Conservation (phyloP, 2,888 invertebrate species). For the Ptychoptera contaminata region DNA sequence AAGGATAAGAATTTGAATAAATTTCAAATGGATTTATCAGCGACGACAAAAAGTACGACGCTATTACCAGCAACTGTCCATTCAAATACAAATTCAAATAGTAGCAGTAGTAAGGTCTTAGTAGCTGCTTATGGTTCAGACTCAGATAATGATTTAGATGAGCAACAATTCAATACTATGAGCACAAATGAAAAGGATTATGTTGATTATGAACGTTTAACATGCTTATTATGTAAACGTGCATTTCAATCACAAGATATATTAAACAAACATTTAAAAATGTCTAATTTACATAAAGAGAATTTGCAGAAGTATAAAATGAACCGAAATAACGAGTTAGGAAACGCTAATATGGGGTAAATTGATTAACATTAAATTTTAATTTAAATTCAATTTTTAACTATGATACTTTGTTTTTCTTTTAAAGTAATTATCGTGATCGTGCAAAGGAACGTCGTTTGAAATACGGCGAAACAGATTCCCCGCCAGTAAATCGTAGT, state of each 20-base stretch:
- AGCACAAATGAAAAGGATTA: conserved; percentile 50
- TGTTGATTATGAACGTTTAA: conserved; percentile 77
- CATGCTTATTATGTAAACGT: conserved; percentile 88
- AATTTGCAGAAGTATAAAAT: conserved; percentile 46
- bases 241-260: conserved; percentile 84
- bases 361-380: neutral
- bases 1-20: conserved; percentile 30
- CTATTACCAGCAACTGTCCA: conserved; percentile 3
- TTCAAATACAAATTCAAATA: conserved; percentile 12
- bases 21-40: conserved; percentile 24
- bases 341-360: conserved; percentile 16
- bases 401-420: conserved; percentile 8
- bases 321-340: conserved; percentile 7
- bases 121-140: conserved; percentile 69
- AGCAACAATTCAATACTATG: neutral
- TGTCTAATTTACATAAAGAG: conserved; percentile 89
- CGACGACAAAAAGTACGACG: neutral
- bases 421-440: conserved; percentile 55
- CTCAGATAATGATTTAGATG: conserved; percentile 31
- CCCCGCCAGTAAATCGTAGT: conserved; percentile 53
- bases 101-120: conserved; percentile 28
- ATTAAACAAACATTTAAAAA: conserved; percentile 74
- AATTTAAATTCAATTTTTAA: too few relatives aligned
- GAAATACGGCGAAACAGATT: conserved; percentile 82
- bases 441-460: conserved; percentile 88